Base-by-base conservation (phyloP, 2,888 invertebrate species). In the Pherbina coryleti region DNA sequence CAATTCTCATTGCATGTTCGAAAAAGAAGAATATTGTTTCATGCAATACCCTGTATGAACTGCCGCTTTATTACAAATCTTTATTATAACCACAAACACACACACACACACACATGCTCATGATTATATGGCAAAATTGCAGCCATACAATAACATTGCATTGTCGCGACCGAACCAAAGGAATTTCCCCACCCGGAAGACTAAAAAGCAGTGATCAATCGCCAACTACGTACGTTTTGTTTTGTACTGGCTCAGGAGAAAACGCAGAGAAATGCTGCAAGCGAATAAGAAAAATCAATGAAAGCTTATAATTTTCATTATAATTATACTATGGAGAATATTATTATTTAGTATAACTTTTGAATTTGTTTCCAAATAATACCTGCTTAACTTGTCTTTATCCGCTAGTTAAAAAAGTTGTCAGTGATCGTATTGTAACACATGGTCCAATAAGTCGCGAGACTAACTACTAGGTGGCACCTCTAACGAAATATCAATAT, bases 161-260 rank as follows among this genome's bases (percentile, higher is more conserved):
- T 51, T 49, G 22, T 11, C 37, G 25, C 22, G 69, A 69, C 51
- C 44, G 5, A n/a, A 31, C n/a, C 64, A 64, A 62, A 69, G 51
- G 69, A 69, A 69, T 69, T 69, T 69, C 28, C 57, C 69, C 69
- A 69, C 69, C 69, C 69, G 69, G 69, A 69, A 69, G 69, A 28
- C 8, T 34, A 7, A 19, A 19, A n/a, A 19, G 8, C 55, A 55
- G 19, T 19, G 22, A 55, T 22, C 17, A 55, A 3, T 19, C 55
- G 55, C 22, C 19, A n/a, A n/a, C 55, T 19, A 19, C 55, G 55
- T 55, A n/a, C 11, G 60, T 60, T 60, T 60, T 60, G 25, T 9
- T 11, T 22, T 22, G 11, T 28, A 5, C n/a, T 60, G 25, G 14
- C 11, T 34, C 37, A 31, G 17, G 19, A 66, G 5, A 66, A 31